Conservation (phyloP, 2,888 invertebrate genomes). For the Nesidiocoris tenuis region DNA sequence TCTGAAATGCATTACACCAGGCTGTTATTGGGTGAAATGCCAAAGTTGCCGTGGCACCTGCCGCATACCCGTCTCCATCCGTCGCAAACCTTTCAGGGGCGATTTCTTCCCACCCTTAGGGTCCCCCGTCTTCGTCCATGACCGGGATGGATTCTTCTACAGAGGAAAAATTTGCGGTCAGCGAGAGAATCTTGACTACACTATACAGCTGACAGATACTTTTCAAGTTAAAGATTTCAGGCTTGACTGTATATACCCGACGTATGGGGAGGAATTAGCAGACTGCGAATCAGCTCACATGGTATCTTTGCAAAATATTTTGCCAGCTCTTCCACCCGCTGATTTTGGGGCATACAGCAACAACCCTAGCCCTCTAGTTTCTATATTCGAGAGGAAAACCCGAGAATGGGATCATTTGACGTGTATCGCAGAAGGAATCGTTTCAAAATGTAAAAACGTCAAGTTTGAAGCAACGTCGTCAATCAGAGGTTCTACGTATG, state of each 20-base stretch:
- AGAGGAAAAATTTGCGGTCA: background rate
- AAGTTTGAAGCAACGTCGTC: background rate
- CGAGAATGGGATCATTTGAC: background rate
- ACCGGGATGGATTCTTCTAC: background rate
- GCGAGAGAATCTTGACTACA: background rate
- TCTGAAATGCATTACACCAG: background rate
- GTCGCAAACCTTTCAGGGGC: background rate
- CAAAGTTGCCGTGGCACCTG: background rate
- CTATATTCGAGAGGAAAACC: background rate
- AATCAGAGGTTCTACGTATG: background rate
- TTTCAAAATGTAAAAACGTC: background rate
- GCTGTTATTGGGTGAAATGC: slow-evolving; percentile 5
- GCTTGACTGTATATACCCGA: background rate
- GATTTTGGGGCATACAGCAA: background rate
- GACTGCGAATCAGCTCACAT: background rate
- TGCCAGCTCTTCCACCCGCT: background rate
- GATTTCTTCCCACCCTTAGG: background rate
- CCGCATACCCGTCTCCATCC: background rate
- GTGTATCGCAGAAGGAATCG: background rate
- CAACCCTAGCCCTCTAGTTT: background rate
- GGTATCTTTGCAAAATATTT: background rate
- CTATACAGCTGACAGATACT: background rate
- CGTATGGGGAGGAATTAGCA: background rate
- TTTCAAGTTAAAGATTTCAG: background rate
- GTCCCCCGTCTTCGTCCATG: background rate